Evolutionary conservation across 2,113 vertebrate species (phyloP).

Genomic region (Ia io): DNA sequence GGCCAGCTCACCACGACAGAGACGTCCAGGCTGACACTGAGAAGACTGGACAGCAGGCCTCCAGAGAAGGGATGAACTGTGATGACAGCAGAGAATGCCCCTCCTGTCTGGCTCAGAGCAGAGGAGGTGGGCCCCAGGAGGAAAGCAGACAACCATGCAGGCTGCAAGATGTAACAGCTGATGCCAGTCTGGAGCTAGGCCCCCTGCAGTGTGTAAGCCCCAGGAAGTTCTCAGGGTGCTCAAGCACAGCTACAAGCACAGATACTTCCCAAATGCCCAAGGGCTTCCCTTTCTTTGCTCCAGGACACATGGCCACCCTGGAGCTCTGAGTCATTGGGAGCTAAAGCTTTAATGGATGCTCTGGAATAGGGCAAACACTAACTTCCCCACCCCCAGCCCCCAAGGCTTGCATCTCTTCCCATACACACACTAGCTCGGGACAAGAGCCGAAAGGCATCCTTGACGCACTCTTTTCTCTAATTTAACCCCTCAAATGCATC

Average conservation of each 20-base stretch:
- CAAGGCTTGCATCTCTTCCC: not conserved
- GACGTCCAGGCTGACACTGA: not conserved
- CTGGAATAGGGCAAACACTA: not conserved
- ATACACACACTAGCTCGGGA: not conserved
- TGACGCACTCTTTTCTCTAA: not conserved
- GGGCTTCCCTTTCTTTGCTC: not conserved
- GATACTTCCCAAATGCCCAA: not conserved
- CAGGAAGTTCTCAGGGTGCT: not conserved
- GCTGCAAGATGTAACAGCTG: constrained; percentile 28
- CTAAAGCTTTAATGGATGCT: not conserved
- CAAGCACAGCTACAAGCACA: not conserved
- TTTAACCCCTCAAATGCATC: not conserved
- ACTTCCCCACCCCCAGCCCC: rapidly evolving
- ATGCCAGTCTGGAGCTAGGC: constrained; percentile 51
- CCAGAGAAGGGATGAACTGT: not conserved
- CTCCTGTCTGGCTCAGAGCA: not conserved
- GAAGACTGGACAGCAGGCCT: not conserved
- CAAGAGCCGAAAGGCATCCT: not conserved
- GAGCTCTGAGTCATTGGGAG: not conserved
- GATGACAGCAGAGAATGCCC: not conserved
- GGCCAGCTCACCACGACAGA: not conserved
- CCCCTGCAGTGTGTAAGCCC: constrained; percentile 56
- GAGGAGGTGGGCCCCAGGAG: not conserved
- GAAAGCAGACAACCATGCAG: not conserved
- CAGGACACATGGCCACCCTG: not conserved